Evolutionary conservation across 2,888 invertebrate species (phyloP).

Genomic region (Lobophora halterata): DNA sequence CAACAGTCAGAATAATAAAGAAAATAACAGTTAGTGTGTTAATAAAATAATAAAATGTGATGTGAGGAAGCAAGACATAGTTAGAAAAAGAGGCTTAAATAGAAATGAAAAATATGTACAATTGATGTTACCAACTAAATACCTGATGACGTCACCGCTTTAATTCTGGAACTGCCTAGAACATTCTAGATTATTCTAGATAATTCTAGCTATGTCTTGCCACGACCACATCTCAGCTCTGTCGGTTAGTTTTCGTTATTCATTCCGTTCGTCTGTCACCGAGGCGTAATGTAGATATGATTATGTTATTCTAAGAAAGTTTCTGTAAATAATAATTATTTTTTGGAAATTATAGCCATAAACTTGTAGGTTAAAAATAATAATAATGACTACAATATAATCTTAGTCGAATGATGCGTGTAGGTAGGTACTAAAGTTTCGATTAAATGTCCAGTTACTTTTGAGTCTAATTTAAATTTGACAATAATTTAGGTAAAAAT

Average conservation of each 20-base stretch:
- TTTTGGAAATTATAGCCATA: too few species aligned
- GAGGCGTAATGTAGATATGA: constrained; percentile 42
- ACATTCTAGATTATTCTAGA: constrained; percentile 28
- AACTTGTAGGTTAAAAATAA: too few species aligned
- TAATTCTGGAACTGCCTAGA: constrained; percentile 37
- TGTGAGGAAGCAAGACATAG: constrained; percentile 80
- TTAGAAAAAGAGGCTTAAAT: constrained; percentile 62
- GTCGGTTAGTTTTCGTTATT: constrained; percentile 61
- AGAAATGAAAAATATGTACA: constrained; percentile 46
- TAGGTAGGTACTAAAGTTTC: too few species aligned
- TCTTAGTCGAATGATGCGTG: too few species aligned
- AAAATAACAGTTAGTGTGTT: constrained; percentile 23
- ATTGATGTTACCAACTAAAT: constrained; percentile 29
- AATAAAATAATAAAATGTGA: constrained; percentile 26
- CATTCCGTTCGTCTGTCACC: constrained; percentile 39
- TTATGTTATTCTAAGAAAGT: not conserved
- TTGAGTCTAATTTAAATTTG: too few species aligned
- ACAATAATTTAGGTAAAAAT: too few species aligned
- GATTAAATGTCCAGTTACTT: too few species aligned
- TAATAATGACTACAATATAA: too few species aligned
- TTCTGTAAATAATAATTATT: constrained; percentile 15
- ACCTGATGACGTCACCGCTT: constrained; percentile 57
- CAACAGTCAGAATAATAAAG: not conserved
- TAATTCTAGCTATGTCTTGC: constrained; percentile 74
- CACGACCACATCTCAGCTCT: constrained; percentile 77